Evolutionary conservation across 2,888 invertebrate genomes (phyloP), one percentile per base, ranked within the genome.

Genomic region (Lymantria monacha): DNA sequence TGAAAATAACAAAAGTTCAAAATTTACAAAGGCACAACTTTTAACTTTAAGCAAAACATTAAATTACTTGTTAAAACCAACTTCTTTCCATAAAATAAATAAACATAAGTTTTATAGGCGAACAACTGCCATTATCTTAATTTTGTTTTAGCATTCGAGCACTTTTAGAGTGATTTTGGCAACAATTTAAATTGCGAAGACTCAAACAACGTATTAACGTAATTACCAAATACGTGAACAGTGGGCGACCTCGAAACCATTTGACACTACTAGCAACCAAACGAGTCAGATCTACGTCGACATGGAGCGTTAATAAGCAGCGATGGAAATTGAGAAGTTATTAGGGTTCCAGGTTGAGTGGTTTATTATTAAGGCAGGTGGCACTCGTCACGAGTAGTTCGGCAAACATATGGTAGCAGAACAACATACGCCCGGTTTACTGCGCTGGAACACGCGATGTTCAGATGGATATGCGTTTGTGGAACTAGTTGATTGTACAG

Each of bases 181-280:
- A 77, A 66, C 74, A 73, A 76, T 76, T 69, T 73, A 70, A 70
- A 72, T 66, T 65, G 69, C 69, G 69, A 41, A 46, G 46, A 46
- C 72, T 72, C 66, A 62, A 47, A 47, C 55, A 56, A 57, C 67
- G 69, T 66, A 63, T 63, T 63, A 69, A 68, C 69, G 71, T 76
- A 80, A 82, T 83, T 81, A 78, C 69, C 50, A 46, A 67, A 66
- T 71, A 71, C 61, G 83, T 85, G 83, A 87, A 85, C 84, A 84
- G 76, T 72, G 52, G 57, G 44, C 66, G 81, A 69, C 85, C 85
- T 83, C 85, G 82, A 85, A 83, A 81, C 68, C 75, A 61, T 63
- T 64, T 74, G 79, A 79, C 83, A 79, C 79, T 75, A 76, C 66
- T 53, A 66, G 30, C 44, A 72, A 61, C 79, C 75, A 73, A 72